Base-by-base conservation (phyloP, 2,797 vertebrate species). In the Manis javanica region DNA sequence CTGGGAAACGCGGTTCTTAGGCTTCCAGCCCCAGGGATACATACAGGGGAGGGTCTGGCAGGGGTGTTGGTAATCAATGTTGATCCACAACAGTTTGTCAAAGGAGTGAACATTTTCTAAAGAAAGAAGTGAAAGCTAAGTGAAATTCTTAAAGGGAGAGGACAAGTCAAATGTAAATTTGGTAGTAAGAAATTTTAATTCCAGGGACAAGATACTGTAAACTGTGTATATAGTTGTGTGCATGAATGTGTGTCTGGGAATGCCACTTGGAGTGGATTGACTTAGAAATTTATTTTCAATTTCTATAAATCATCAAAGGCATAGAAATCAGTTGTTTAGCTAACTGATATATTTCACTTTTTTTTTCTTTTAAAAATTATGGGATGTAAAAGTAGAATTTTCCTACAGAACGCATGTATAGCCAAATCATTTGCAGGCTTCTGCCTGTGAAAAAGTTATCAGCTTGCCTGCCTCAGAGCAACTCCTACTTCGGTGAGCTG, bases 281-380 rank as follows among this genome's bases (percentile, higher is more conserved):
- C 29, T 66, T 37, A 71, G 64, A 82, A 91, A 57, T 59, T 90
- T 4, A 72, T 77, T 75, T 94, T 94, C 14, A 79, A 59, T 86
- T 83, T 93, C 79, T 24, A 51, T 4, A 78, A 21, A 72, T 5
- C 18, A 5, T 94, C 19, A 21, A 77, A 94, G 26, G 46, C n/a
- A 8, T 37, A 85, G 59, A 87, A 93, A 49, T 51, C 1, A 10
- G 37, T 82, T 87, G 11, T 68, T 61, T n/a, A 66, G 23, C 13
- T 87, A 53, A 46, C 13, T 42, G 83, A 83, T 91, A 3, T 2
- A 85, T 91, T 66, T 72, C 49, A 5, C 64, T 39, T n/a, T 63
- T 83, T 78, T 82, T 37, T 49, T 24, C 31, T 26, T 79, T 68
- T 77, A 85, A 64, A 9, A 75, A 72, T 49, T 57, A 3, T 55